These are phyloP conservation scores for Hycleus cichorii DNA, from an alignment of 1,140 invertebrate species.

Conservation along the genomic window DNA sequence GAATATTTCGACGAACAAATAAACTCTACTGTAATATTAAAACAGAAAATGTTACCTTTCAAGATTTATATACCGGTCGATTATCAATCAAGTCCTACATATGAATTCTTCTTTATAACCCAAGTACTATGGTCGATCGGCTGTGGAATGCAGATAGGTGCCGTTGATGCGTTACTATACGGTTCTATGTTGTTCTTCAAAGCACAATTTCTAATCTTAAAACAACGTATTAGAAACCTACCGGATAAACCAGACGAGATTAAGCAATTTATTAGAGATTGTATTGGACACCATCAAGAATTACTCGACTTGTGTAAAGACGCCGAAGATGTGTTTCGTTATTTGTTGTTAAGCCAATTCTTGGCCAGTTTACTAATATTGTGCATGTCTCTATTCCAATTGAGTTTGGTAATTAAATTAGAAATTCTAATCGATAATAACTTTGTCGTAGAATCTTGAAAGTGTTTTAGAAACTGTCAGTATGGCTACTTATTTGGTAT, in stretches of 20 bases:
- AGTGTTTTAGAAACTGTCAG: slow-evolving; percentile 10
- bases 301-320: slow-evolving; percentile 14
- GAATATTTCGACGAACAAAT: neutral
- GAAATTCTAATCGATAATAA: neutral
- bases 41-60: slow-evolving; percentile 10
- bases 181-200: slow-evolving; percentile 15
- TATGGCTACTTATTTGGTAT: slow-evolving; percentile 9
- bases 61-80: slow-evolving; percentile 10
- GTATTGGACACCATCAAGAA: slow-evolving; percentile 15
- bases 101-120: slow-evolving; percentile 7
- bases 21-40: slow-evolving; percentile 3
- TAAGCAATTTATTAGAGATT: neutral
- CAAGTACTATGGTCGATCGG: neutral
- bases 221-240: neutral
- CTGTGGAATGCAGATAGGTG: slow-evolving; percentile 14
- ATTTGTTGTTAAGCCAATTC: slow-evolving; percentile 18
- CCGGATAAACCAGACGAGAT: neutral
- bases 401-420: slow-evolving; percentile 11
- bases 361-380: slow-evolving; percentile 12
- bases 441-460: neutral
- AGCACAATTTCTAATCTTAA: slow-evolving; percentile 18
- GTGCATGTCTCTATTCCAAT: slow-evolving; percentile 21
- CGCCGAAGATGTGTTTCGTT: slow-evolving; percentile 8
- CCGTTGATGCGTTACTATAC: slow-evolving; percentile 14
- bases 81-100: slow-evolving; percentile 5